Conservation (phyloP, 2,113 vertebrate species). For the Alligator mississippiensis region DNA sequence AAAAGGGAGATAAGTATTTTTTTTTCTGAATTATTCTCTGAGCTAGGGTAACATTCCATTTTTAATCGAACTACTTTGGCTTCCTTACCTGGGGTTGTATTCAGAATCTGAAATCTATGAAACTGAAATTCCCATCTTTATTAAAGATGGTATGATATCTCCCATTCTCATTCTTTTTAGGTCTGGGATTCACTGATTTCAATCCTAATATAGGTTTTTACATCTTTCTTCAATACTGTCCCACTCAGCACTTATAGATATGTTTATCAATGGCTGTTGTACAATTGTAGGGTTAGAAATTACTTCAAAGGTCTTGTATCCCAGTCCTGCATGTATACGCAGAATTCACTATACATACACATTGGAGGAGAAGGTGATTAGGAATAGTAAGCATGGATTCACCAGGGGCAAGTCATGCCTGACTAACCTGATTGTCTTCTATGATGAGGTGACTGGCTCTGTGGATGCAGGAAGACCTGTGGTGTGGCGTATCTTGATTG, state of each 20-base stretch:
- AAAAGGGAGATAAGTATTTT: constrained; percentile 11
- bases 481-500: no score
- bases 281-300: no score
- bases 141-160: background rate
- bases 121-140: background rate
- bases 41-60: background rate
- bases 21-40: background rate
- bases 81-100: background rate
- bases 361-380: no score
- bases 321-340: no score
- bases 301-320: no score
- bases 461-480: no score
- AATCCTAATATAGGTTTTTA: background rate
- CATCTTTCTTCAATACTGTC: background rate
- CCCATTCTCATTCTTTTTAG: background rate
- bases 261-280: background rate
- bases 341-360: no score
- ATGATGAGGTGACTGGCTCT: no score
- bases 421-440: no score
- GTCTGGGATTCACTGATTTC: background rate
- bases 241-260: background rate
- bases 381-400: no score
- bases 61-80: background rate
- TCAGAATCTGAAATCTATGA: background rate
- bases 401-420: no score